These are phyloP conservation scores for Paedocypris micromegethes DNA, from an alignment of 2,797 vertebrate species.

Conservation along the genomic window DNA sequence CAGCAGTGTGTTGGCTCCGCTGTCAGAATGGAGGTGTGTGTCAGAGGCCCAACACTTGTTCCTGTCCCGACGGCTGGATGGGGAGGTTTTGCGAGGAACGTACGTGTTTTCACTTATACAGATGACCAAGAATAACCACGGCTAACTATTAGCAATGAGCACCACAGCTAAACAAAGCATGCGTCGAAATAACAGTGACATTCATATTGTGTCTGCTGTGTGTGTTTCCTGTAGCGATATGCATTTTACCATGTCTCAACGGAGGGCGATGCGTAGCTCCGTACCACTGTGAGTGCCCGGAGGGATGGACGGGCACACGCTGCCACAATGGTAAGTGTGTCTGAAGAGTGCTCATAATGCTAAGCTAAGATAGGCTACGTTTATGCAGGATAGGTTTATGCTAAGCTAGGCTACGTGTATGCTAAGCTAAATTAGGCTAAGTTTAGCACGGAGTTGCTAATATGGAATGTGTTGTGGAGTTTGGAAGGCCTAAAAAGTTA, in stretches of 20 bases:
- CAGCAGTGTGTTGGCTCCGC: conserved; percentile 87
- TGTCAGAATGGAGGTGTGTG: conserved; percentile 94
- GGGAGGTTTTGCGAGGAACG: conserved; percentile 93
- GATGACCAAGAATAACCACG: neutral
- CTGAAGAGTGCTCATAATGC: conserved; percentile 1
- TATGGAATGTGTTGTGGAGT: too few species aligned
- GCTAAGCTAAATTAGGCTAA: too few species aligned
- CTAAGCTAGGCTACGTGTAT: too few species aligned
- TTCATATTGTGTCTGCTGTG: conserved; percentile 2
- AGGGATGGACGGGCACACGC: conserved; percentile 87
- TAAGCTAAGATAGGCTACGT: too few species aligned
- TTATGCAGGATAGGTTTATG: too few species aligned
- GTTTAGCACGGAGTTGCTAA: too few species aligned
- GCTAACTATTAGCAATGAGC: neutral
- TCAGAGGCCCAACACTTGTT: conserved; percentile 87
- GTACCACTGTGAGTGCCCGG: conserved; percentile 85
- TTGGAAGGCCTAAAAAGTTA: too few species aligned
- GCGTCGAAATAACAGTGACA: neutral
- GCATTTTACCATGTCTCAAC: conserved; percentile 92
- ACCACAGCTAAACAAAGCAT: neutral
- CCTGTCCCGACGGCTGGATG: conserved; percentile 94
- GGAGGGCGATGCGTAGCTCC: conserved; percentile 88
- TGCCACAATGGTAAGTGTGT: conserved; percentile 83
- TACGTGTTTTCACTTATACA: conserved; percentile 64
- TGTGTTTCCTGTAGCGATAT: conserved; percentile 76